Base-by-base conservation (phyloP, 2,888 invertebrate genomes). In the Dynastes maya region DNA sequence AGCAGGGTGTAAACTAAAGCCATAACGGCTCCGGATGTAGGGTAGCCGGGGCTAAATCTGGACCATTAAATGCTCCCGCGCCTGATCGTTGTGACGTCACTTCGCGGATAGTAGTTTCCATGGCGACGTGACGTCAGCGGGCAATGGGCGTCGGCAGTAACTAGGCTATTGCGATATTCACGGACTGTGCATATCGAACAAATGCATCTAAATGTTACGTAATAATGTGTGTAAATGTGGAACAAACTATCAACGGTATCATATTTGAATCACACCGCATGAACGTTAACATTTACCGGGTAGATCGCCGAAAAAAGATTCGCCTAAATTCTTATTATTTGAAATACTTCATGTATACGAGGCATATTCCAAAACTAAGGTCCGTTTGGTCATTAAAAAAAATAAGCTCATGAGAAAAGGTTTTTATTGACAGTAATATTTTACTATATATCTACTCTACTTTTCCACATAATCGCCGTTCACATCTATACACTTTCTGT, bases 21-120 rank as follows among this genome's bases (percentile, higher is more conserved):
- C 76, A 65, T 79, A 79, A 80, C 79, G 75, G 80, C 76, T 68
- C 75, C 79, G 80, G 80, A 82, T 82, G 81, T 81, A 79, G 82
- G 81, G 78, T 80, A 83, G 79, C 79, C 68, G 81, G 79, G 78
- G 58, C 80, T 81, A 82, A 83, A 82, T 82, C 82, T 82, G 81
- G 80, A 80, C 81, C 82, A 82, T 83, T 82, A 83, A 80, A 83
- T 78, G 82, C 74, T 80, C 79, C 81, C 80, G 81, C 80, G 79
- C 80, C 76, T 78, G 78, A 70, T 77, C 64, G 68, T 68, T 76
- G 76, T 82, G 83, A 83, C 83, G 82, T 82, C 82, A 82, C 77
- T 76, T 77, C 80, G 80, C 70, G 80, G 75, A 81, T 80, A 79
- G 79, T 77, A 77, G 81, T 81, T 80, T 72, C 80, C 79, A 78